A percentile compares a stretch with the other conserved stretches of the same genome.
Conservation (phyloP, 2,888 invertebrate genomes). For the Sussaba pulchella region DNA sequence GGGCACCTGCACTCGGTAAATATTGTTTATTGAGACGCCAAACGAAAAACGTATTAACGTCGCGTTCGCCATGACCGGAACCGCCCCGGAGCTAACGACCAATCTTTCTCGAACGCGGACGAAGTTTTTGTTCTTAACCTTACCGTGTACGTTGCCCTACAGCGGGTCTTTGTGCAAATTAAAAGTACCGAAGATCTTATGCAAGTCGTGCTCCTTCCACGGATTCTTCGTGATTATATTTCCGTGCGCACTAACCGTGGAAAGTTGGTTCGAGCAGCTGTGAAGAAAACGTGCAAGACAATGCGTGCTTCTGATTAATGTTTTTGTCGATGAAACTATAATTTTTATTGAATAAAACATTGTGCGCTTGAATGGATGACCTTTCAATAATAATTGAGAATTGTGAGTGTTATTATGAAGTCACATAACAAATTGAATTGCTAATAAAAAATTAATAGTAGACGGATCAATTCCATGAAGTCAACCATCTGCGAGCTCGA, state of each 20-base stretch:
- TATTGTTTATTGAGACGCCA: constrained; percentile 76
- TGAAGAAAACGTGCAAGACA: background rate
- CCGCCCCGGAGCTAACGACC: constrained; percentile 67
- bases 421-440: no score
- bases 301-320: no score
- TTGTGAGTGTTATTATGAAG: no score
- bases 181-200: background rate
- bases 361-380: no score
- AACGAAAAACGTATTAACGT: constrained; percentile 76
- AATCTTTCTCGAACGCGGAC: constrained; percentile 7
- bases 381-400: no score
- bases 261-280: background rate
- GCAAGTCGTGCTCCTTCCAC: background rate
- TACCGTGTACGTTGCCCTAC: background rate
- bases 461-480: no score
- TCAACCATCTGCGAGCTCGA: no score
- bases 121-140: background rate
- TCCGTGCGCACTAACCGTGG: background rate
- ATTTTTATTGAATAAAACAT: no score
- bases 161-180: background rate
- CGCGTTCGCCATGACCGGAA: constrained; percentile 66
- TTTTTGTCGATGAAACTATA: no score
- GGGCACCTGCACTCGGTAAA: constrained; percentile 73
- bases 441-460: no score
- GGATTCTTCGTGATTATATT: background rate